Conservation (phyloP, 2,113 vertebrate genomes). For the Calypte anna region DNA sequence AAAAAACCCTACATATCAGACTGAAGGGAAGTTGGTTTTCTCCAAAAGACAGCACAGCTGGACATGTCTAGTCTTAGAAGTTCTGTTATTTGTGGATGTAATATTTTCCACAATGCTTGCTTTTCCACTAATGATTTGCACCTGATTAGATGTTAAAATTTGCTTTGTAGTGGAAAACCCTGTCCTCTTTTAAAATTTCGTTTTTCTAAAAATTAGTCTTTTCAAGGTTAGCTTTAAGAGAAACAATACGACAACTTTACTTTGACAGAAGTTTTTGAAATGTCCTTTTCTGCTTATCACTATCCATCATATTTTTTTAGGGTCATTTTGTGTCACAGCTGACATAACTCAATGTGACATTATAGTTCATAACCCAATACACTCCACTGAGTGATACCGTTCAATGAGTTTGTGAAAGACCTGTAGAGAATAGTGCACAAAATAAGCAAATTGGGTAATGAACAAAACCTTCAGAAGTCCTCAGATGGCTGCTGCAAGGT, state of each 20-base stretch:
- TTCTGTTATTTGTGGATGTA: neutral
- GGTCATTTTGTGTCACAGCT: constrained; percentile 39
- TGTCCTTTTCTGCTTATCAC: constrained; percentile 56
- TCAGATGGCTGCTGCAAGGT: neutral
- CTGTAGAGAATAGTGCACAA: neutral
- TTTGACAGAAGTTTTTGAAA: constrained; percentile 50
- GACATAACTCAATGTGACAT: constrained; percentile 59
- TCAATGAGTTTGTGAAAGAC: neutral
- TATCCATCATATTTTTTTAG: constrained; percentile 20
- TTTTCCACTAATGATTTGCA: neutral
- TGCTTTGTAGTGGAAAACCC: neutral
- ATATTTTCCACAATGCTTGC: neutral
- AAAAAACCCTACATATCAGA: constrained; percentile 14
- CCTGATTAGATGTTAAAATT: neutral
- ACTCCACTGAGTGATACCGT: neutral
- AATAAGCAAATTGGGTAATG: neutral
- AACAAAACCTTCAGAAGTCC: constrained; percentile 46
- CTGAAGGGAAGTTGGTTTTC: constrained; percentile 7
- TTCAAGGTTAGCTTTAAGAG: neutral
- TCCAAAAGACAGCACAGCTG: neutral
- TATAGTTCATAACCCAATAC: constrained; percentile 36
- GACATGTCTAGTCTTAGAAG: neutral
- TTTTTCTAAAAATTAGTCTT: neutral
- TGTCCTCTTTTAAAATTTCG: neutral
- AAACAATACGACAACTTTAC: neutral